Conservation (phyloP, 2,797 vertebrate genomes). For the Alauda arvensis region DNA sequence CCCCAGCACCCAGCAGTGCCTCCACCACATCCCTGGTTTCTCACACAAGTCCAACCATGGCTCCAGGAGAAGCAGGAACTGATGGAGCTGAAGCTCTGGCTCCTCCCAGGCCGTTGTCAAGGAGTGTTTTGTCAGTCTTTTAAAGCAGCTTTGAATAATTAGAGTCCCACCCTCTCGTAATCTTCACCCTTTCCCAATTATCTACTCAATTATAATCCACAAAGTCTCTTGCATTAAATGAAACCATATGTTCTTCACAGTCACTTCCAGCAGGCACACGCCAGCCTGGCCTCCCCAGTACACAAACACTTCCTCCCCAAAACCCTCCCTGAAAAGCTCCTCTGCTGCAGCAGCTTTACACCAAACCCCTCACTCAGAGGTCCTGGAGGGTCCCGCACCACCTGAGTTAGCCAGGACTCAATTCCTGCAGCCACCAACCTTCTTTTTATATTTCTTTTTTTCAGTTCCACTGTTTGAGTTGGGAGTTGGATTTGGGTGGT, state of each 20-base stretch:
- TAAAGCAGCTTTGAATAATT: conserved; percentile 49
- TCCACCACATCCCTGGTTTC: fast-evolving
- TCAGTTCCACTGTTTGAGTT: fast-evolving
- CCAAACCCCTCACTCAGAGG: not conserved
- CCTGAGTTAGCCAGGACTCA: not conserved
- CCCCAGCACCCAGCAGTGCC: fast-evolving
- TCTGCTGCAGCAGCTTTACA: not conserved
- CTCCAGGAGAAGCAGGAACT: not conserved
- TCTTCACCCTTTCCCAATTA: conserved; percentile 58
- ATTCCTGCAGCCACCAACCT: not conserved
- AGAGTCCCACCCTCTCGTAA: conserved; percentile 32
- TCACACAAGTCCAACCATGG: fast-evolving
- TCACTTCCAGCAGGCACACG: not conserved
- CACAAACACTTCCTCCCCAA: not conserved
- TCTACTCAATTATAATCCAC: conserved; percentile 56
- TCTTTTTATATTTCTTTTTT: too few species aligned
- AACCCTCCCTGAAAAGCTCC: not conserved
- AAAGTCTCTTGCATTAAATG: conserved; percentile 50
- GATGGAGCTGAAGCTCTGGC: not conserved
- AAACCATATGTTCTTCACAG: conserved; percentile 36
- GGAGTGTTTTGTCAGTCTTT: conserved; percentile 24
- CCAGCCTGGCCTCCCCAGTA: not conserved
- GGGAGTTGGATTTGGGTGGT: fast-evolving
- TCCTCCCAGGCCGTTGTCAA: conserved; percentile 4
- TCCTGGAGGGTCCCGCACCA: not conserved